phyloP scores from a whole-genome alignment of 2,888 invertebrate species.

The Apamea crenata region DNA sequence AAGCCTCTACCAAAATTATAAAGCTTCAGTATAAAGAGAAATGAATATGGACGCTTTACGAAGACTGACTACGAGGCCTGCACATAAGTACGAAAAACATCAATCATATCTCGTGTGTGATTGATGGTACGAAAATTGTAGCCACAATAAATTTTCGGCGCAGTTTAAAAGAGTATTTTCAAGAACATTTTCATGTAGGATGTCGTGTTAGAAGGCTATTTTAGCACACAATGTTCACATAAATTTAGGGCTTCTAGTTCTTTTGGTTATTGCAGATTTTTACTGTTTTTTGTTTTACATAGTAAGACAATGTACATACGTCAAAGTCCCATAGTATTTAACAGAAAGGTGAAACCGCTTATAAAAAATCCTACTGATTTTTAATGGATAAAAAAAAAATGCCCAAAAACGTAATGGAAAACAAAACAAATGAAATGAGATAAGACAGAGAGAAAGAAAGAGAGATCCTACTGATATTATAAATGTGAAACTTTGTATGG shows the following conservation, averaged over 20 bases:
- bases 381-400: too few relatives aligned
- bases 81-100: not conserved
- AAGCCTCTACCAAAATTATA: not conserved
- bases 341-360: too few relatives aligned
- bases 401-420: too few relatives aligned
- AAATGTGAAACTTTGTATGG: too few relatives aligned
- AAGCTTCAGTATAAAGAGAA: not conserved
- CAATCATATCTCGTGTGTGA: constrained; percentile 32
- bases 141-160: not conserved
- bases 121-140: constrained; percentile 1
- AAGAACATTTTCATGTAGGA: not conserved
- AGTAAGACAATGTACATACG: too few relatives aligned
- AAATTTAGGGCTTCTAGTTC: not conserved
- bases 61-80: not conserved
- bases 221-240: not conserved
- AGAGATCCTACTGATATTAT: too few relatives aligned
- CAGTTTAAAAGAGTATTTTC: not conserved
- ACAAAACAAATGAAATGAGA: too few relatives aligned
- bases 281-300: too few relatives aligned
- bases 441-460: too few relatives aligned
- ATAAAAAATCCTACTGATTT: too few relatives aligned
- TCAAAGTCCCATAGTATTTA: too few relatives aligned
- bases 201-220: not conserved
- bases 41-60: not conserved
- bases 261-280: too few relatives aligned